phyloP scores from a whole-genome alignment of 1,140 invertebrate genomes.

The Drosophila obscura region DNA sequence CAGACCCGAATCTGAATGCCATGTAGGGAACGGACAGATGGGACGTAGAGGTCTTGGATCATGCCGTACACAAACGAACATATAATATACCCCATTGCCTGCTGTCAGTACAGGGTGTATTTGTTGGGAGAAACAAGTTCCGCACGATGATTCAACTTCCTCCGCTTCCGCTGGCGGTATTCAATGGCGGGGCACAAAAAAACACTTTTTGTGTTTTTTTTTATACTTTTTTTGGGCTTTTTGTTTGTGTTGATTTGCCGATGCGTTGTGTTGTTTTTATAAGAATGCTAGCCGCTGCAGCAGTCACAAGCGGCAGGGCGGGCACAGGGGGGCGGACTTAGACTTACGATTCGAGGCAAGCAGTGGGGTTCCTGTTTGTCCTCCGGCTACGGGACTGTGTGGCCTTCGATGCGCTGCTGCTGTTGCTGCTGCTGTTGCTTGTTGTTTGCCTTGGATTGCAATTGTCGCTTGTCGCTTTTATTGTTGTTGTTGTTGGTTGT shows the following conservation, averaged over 20 bases:
- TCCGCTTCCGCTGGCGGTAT: conserved; percentile 35
- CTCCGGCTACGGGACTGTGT: not conserved
- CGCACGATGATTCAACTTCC: conserved; percentile 76
- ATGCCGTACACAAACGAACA: no score
- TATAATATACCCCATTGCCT: no score
- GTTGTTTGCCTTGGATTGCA: conserved; percentile 55
- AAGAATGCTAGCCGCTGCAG: conserved; percentile 24
- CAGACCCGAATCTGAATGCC: no score
- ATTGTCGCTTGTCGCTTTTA: conserved; percentile 28
- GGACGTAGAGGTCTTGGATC: no score
- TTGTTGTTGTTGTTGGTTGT: conserved; percentile 31
- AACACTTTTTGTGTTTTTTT: not conserved
- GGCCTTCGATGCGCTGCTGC: not conserved
- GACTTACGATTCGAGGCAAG: no score
- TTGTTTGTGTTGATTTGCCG: conserved; percentile 52
- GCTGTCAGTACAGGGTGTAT: not conserved
- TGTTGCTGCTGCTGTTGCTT: conserved; percentile 29
- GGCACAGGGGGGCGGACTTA: no score
- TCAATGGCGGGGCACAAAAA: conserved; percentile 1
- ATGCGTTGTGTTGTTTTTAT: conserved; percentile 63
- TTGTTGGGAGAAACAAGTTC: conserved; percentile 66
- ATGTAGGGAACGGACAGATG: no score
- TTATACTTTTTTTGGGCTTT: not conserved
- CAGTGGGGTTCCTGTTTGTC: conserved; percentile 18
- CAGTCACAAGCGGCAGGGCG: no score